Percentiles rank a stretch among this genome's conserved stretches.
Evolutionary conservation across 1,140 invertebrate genomes (phyloP).

Genomic region (Macrocentrus cingulum): DNA sequence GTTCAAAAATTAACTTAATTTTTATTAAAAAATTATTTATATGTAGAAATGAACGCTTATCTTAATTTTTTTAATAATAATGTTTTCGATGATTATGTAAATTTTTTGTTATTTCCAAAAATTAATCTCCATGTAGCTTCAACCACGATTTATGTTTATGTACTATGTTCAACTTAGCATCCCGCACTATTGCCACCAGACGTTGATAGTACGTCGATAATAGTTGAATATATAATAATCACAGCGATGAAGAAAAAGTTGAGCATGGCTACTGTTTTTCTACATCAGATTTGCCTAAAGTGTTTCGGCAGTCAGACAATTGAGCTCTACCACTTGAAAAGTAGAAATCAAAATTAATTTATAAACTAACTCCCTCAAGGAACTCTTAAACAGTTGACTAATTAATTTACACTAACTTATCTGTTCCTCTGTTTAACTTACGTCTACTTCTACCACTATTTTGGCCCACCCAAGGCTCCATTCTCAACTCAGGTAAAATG

Average conservation of each 20-base stretch:
- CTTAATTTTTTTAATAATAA: too few species aligned
- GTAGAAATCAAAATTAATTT: slow-evolving; percentile 29
- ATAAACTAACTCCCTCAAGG: slow-evolving; percentile 32
- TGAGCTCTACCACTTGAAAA: slow-evolving; percentile 43
- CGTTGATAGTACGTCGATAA: not conserved
- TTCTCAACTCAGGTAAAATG: slow-evolving; percentile 60
- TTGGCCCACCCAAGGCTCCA: slow-evolving; percentile 58
- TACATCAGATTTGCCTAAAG: slow-evolving; percentile 36
- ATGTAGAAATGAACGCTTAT: too few species aligned
- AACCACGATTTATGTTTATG: not conserved
- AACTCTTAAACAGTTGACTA: slow-evolving; percentile 14
- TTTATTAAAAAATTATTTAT: too few species aligned
- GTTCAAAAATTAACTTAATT: too few species aligned
- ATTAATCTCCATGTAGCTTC: not conserved
- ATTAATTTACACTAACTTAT: slow-evolving; percentile 39
- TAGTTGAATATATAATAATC: slow-evolving; percentile 1
- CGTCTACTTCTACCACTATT: slow-evolving; percentile 58
- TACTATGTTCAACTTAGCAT: not conserved
- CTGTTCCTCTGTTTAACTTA: slow-evolving; percentile 56
- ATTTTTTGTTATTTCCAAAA: not conserved
- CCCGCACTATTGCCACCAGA: not conserved
- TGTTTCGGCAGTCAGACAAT: slow-evolving; percentile 40
- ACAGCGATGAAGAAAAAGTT: slow-evolving; percentile 24
- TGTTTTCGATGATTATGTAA: not conserved
- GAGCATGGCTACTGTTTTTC: slow-evolving; percentile 36